Evolutionary conservation across 2,797 vertebrate species (phyloP).

Genomic region (Rhabdophis nuchalis): DNA sequence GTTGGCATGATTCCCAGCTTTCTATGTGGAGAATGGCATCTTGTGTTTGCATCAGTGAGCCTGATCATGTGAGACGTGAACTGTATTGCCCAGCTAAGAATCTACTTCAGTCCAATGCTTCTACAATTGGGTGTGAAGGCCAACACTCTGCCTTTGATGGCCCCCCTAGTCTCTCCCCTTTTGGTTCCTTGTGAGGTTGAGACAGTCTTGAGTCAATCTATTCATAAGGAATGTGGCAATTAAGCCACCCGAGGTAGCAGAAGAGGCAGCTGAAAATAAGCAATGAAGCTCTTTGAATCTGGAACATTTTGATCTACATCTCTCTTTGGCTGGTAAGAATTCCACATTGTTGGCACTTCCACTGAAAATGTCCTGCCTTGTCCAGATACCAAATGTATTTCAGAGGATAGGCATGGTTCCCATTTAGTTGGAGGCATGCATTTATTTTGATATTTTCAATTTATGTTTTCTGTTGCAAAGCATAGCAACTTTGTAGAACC

Average conservation of each 20-base stretch:
- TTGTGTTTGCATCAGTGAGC: not conserved
- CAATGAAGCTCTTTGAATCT: not conserved
- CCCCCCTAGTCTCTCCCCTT: not conserved
- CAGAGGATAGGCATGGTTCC: not conserved
- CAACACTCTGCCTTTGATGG: not conserved
- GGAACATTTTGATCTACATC: not conserved
- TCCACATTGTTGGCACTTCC: not conserved
- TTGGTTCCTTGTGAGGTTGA: not conserved
- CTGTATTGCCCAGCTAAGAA: not conserved
- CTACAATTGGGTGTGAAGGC: not conserved
- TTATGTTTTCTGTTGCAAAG: not conserved
- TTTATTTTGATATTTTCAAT: not conserved
- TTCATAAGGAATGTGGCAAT: not conserved
- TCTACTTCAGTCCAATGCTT: not conserved
- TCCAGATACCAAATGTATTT: not conserved
- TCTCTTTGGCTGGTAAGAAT: not conserved
- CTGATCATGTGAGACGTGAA: not conserved
- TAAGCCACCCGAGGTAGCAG: not conserved
- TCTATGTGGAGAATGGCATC: not conserved
- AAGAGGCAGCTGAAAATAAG: not conserved
- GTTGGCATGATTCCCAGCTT: not conserved
- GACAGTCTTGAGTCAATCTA: not conserved
- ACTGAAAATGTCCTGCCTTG: not conserved
- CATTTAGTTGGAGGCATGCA: not conserved
- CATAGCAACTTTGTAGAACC: not conserved